Evolutionary conservation across 2,888 invertebrate genomes (phyloP).

Genomic region (Vandiemenella viatica): DNA sequence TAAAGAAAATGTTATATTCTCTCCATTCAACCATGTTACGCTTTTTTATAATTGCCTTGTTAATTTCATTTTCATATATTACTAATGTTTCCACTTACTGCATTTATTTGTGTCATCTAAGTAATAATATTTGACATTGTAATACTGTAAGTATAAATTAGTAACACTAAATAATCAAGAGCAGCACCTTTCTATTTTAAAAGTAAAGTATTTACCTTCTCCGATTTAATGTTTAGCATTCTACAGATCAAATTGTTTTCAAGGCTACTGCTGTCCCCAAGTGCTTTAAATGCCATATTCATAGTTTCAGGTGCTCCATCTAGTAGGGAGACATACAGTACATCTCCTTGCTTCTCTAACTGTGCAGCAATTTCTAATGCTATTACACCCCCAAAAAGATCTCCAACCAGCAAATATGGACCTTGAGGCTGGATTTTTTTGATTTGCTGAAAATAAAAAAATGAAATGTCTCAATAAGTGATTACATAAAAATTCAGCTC

Average conservation of each 20-base stretch:
- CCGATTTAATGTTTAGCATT: background rate
- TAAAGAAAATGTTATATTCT: no score
- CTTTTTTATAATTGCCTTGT: no score
- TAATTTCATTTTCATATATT: no score
- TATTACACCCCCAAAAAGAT: conserved; percentile 6
- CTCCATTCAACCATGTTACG: no score
- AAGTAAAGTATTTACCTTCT: background rate
- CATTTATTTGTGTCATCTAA: no score
- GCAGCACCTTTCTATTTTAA: no score
- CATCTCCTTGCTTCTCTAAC: background rate
- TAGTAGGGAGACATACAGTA: conserved; percentile 3
- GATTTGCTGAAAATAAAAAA: background rate
- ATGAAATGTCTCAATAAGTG: background rate
- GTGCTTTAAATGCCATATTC: background rate
- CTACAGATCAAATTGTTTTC: conserved; percentile 2
- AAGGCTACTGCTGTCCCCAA: conserved; percentile 2
- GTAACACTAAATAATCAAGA: no score
- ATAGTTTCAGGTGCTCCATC: conserved; percentile 7
- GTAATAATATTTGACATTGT: no score
- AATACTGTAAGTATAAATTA: no score
- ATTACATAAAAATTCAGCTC: no score
- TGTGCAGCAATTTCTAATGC: conserved; percentile 4
- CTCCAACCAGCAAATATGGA: conserved; percentile 7
- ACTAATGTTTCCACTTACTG: no score
- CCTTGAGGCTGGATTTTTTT: conserved; percentile 1